phyloP scores from a whole-genome alignment of 2,888 invertebrate species.

The Drosophila borborema region DNA sequence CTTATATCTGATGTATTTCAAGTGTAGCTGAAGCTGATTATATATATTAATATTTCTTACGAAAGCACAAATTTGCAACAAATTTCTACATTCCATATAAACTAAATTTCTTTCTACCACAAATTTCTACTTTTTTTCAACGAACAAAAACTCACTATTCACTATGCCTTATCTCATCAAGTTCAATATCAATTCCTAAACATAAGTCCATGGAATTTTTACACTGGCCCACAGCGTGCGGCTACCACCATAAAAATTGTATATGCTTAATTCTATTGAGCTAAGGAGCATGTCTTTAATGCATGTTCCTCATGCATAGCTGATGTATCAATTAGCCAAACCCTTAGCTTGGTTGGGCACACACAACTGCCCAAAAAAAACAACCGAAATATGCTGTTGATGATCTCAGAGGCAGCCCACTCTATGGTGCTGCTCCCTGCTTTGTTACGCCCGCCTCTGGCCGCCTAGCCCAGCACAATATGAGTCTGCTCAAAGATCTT shows the following conservation, averaged over 20 bases:
- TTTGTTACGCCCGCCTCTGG: constrained; percentile 49
- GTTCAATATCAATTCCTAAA: not conserved
- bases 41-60: too few relatives aligned
- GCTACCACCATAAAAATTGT: constrained; percentile 23
- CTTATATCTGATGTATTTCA: too few relatives aligned
- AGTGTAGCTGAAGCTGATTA: not conserved
- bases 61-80: too few relatives aligned
- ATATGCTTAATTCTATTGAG: not conserved
- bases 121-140: not conserved
- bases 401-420: constrained; percentile 77
- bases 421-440: constrained; percentile 40
- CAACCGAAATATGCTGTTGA: constrained; percentile 31
- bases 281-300: constrained; percentile 34
- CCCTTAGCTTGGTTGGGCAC: constrained; percentile 42
- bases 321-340: constrained; percentile 66
- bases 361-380: constrained; percentile 33
- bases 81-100: not conserved
- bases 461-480: constrained; percentile 37
- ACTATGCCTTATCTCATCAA: not conserved
- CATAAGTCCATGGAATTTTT: not conserved
- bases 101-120: not conserved
- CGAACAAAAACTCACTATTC: not conserved
- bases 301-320: constrained; percentile 33
- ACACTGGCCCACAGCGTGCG: constrained; percentile 17
- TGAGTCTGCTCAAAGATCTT: constrained; percentile 61